Percentiles rank a stretch among this genome's conserved stretches.
Conservation (phyloP, 2,888 invertebrate species). For the Coenonympha arcania region DNA sequence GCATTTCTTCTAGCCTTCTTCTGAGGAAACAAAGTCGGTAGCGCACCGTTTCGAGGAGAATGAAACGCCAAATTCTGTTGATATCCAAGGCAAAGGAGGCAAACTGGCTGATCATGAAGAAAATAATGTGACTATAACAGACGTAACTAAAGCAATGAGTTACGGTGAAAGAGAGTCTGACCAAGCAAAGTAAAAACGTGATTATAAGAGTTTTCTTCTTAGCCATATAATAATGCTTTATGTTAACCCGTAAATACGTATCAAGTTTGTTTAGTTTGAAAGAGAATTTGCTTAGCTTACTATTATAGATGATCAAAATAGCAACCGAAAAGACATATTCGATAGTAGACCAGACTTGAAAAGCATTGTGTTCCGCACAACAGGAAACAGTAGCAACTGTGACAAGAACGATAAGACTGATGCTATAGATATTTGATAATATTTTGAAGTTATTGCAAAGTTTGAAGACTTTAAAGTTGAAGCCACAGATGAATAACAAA, state of each 20-base stretch:
- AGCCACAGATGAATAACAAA: slow-evolving; percentile 48
- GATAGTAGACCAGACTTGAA: slow-evolving; percentile 47
- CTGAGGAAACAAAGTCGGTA: slow-evolving; percentile 50
- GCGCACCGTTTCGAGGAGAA: slow-evolving; percentile 49
- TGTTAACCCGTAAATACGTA: slow-evolving; percentile 42
- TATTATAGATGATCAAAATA: slow-evolving; percentile 40
- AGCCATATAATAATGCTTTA: slow-evolving; percentile 33
- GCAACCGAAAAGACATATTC: slow-evolving; percentile 47
- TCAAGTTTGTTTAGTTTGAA: slow-evolving; percentile 42
- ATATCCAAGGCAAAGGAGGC: slow-evolving; percentile 52
- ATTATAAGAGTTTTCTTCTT: slow-evolving; percentile 36
- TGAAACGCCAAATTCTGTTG: slow-evolving; percentile 56
- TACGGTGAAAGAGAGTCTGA: slow-evolving; percentile 41
- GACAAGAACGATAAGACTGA: slow-evolving; percentile 34
- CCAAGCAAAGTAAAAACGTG: slow-evolving; percentile 38
- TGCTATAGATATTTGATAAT: slow-evolving; percentile 39
- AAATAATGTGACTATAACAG: slow-evolving; percentile 35
- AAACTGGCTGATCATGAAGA: slow-evolving; percentile 43
- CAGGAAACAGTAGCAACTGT: slow-evolving; percentile 44
- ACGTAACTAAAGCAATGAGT: slow-evolving; percentile 38
- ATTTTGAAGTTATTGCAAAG: slow-evolving; percentile 31
- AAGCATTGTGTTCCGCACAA: slow-evolving; percentile 28
- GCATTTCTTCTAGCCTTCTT: slow-evolving; percentile 45
- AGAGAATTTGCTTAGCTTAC: slow-evolving; percentile 40
- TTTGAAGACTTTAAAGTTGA: slow-evolving; percentile 46